Base-by-base conservation (phyloP, 2,113 vertebrate genomes). In the Cyanoderma ruficeps region DNA sequence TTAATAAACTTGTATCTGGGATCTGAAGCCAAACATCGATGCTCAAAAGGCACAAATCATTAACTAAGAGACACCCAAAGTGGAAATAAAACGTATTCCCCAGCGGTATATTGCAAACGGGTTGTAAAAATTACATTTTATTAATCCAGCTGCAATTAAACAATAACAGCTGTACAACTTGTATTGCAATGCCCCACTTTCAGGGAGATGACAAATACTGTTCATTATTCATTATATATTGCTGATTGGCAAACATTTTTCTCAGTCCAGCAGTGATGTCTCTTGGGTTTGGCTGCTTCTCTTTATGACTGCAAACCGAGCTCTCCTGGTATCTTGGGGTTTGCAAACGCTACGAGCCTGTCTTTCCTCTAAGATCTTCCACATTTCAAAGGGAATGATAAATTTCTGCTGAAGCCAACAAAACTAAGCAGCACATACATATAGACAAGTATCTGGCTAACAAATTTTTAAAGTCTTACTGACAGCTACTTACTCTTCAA, bases 1-100 rank as follows among this genome's bases (percentile, higher is more conserved):
- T 98, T 98, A 98, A 98, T 97, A 98, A 98, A 98, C 94, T 98
- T 98, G 94, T 98, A 95, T 97, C 95, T 96, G 94, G 92, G 96
- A 97, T 96, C 97, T 97, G 89, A 97, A 97, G 97, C 93, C 95
- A 98, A 98, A 98, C 75, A 94, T 94, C 97, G 97, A 96, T 41
- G 94, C 92, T 97, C 89, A 97, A 97, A 98, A 97, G 94, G 90
- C 96, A 97, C 94, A 94, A 96, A 98, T 97, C 98, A 97, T 98
- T 98, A 98, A 97, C 86, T 96, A 96, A 96, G 97, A 97, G 96
- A 95, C 82, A 98, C 95, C 97, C 97, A 96, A 97, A 97, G 83
- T 87, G 92, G 96, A 82, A 96, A 91, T 98, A 98, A 98, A 98
- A 97, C 0, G 1, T 96, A 97, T 97, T 97, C 96, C 96, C 97